Evolutionary conservation across 2,888 invertebrate species (phyloP), one percentile per base, ranked within the genome.

Genomic region (Clanis bilineata): DNA sequence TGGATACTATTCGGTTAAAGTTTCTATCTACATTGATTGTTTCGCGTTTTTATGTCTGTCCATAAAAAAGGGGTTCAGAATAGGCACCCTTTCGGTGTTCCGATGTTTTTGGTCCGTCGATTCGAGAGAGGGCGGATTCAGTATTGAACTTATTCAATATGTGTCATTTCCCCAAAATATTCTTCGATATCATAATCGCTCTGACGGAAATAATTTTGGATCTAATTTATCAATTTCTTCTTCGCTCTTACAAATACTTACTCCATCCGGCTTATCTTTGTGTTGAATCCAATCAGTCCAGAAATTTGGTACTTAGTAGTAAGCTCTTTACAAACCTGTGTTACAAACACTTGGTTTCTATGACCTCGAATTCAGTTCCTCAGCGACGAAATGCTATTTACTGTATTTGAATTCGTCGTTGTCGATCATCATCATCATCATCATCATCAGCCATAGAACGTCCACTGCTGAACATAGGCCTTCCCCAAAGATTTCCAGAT

Each of bases 31-130:
- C 45, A 23, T 22, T 47, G 58, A 39, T 38, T 58, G 47, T 58
- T 58, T 58, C 45, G 36, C 47, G 36, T 38, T 58, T 56, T 47
- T 58, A 47, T 58, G 47, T 15, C 18, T 18, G 15, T 25, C 58
- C 57, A 45, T 57, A 45, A 57, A 57, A n/a, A 58, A 60, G 39
- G 47, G 51, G 57, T 56, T 55, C 60, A 25, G 55, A 44, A 58
- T 38, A 38, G 23, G 6, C 58, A 56, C 61, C 63, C 64, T 61
- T 61, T 59, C 61, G 56, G 58, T 54, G 58, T 63, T 58, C 60
- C 54, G 63, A 56, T 62, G 61, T 57, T 62, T 68, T 71, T 75
- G 73, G 73, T 76, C 72, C 68, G 68, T 64, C 62, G 67, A 66
- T 66, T 67, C 67, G 67, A 18, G 45, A 25, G 22, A 25, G 5